Percentiles rank a stretch among this genome's conserved stretches.
Evolutionary conservation across 2,113 vertebrate genomes (phyloP).

Genomic region (Gorsachius goisagi): DNA sequence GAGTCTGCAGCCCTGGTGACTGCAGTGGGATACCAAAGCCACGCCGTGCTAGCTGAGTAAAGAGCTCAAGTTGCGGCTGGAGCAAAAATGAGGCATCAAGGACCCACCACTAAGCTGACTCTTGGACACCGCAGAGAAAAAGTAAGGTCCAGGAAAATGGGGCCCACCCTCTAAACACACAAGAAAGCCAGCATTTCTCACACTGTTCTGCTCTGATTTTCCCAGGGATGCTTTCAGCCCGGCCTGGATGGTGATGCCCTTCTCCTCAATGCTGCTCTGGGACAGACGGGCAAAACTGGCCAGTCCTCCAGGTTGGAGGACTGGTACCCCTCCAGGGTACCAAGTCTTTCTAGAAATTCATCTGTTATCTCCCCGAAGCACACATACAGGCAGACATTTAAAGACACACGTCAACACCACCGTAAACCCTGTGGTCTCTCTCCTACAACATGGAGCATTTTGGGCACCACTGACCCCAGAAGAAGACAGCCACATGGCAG

Average conservation of each 20-base stretch:
- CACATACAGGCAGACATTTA: background rate
- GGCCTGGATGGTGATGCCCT: background rate
- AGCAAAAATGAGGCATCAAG: background rate
- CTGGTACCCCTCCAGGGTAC: background rate
- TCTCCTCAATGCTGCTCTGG: background rate
- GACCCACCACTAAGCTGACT: background rate
- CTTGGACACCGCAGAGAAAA: background rate
- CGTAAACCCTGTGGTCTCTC: background rate
- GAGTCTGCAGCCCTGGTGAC: background rate
- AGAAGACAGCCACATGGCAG: background rate
- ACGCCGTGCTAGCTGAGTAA: accelerated
- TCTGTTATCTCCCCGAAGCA: background rate
- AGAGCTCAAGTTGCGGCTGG: background rate
- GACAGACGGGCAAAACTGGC: background rate
- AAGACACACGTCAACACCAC: background rate
- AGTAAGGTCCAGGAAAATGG: background rate
- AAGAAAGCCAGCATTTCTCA: background rate
- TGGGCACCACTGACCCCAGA: background rate
- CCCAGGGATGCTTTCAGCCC: background rate
- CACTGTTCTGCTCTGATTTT: background rate
- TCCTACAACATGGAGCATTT: background rate
- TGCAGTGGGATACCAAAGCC: background rate
- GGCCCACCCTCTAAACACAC: accelerated
- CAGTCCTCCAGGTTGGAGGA: background rate
- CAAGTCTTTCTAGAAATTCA: background rate